A percentile compares a stretch with the other conserved stretches of the same genome.
phyloP scores from a whole-genome alignment of 2,113 vertebrate species.

The Erythrocercus mccallii region DNA sequence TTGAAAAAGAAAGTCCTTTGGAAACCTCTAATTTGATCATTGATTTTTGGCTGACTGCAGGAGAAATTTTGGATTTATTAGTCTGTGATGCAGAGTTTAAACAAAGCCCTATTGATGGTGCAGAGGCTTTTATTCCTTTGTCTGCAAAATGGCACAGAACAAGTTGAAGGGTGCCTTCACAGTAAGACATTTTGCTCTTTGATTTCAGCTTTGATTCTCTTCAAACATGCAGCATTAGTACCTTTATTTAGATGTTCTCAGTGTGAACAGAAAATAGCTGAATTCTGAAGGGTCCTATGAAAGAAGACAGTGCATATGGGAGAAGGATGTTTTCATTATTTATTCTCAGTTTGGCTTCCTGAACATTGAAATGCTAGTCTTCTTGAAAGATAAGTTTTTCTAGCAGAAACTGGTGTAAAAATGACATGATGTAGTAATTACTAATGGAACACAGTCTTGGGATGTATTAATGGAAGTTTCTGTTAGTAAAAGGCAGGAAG shows the following conservation, averaged over 20 bases:
- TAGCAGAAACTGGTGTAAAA: not conserved
- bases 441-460: not conserved
- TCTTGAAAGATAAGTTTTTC: not conserved
- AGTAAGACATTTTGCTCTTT: constrained; percentile 20
- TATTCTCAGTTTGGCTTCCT: not conserved
- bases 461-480: not conserved
- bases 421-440: not conserved
- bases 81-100: not conserved
- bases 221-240: constrained; percentile 27
- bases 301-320: not conserved
- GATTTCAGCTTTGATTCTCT: constrained; percentile 51
- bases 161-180: constrained; percentile 1
- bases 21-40: not conserved
- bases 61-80: not conserved
- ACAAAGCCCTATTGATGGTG: not conserved
- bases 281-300: not conserved
- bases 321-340: not conserved
- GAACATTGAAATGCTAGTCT: not conserved
- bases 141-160: not conserved
- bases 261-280: not conserved
- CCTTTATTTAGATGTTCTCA: constrained; percentile 23
- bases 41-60: not conserved
- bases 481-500: not conserved
- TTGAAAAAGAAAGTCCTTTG: not conserved
- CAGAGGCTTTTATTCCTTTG: constrained; percentile 32